Base-by-base conservation (phyloP, 37 sponge, comb jelly and placozoan species). In the Spongilla lacustris region DNA sequence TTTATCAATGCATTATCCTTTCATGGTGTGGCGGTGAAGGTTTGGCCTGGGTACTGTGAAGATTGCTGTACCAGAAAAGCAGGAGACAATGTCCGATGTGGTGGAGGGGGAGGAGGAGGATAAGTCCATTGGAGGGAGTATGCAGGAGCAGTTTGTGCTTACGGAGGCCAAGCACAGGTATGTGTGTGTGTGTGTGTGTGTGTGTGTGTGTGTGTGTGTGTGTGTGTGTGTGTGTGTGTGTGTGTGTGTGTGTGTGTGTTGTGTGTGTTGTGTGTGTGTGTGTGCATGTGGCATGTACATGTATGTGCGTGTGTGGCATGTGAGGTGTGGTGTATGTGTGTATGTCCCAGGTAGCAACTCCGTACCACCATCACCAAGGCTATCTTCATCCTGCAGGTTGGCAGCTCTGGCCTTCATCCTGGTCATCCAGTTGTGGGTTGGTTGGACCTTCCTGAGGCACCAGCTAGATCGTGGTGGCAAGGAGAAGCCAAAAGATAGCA, bases 401-500 rank as follows among this genome's bases (percentile, higher is more conserved):
- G 24, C 68, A n/a, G 87, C 90, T 4, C 83, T 93, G 50, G 70
- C 68, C 12, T 85, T 86, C 58, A n/a, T 93, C 67, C 80, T 93
- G 30, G 17, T 81, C 25, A 83, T 93, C 8, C 93, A 93, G 86
- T 72, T 81, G 8, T 89, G 89, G 90, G 72, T 93, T 5, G 81
- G 77, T 0, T 93, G 90, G 89, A 89, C 89, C 49, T 93, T 93
- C 74, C 46, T 93, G 50, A 66, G 49, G 67, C 82, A 32, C 4
- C 93, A 89, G 70, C 68, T 88, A 58, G 19, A 14, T 14, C 58
- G 58, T 17, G 21, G 58, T 6, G 58, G 77, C 70, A 75, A 37
- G 91, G 66, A 25, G 74, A 50, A 66, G 75, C 29, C 24, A 66
- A 30, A 50, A 6, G 58, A 46, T 14, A 49, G 32, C 67, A 13